Percentiles rank a stretch among this genome's conserved stretches.
Evolutionary conservation across 2,113 vertebrate species (phyloP).

Genomic region (Planiliza haematocheilus): DNA sequence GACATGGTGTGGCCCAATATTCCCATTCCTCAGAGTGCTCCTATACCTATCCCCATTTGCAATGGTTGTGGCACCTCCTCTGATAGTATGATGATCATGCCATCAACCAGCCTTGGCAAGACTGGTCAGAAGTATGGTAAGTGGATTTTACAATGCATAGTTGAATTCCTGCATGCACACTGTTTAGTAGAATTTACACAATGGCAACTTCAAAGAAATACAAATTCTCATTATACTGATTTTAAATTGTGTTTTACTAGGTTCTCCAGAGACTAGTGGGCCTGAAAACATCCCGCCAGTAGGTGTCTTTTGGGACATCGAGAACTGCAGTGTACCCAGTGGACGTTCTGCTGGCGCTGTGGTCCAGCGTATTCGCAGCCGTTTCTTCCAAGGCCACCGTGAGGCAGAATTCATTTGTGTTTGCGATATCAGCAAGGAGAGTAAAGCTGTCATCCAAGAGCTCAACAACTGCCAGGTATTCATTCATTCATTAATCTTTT

Average conservation of each 20-base stretch:
- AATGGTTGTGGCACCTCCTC: conserved; percentile 92
- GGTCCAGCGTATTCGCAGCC: conserved; percentile 92
- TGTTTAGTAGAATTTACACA: background rate
- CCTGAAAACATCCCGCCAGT: conserved; percentile 95
- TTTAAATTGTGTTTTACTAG: conserved; percentile 66
- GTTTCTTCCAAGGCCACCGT: conserved; percentile 95
- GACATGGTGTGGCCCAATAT: conserved; percentile 92
- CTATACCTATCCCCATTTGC: conserved; percentile 89
- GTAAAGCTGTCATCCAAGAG: conserved; percentile 98
- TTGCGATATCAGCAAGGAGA: conserved; percentile 98
- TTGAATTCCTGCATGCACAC: background rate
- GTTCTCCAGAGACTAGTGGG: conserved; percentile 87
- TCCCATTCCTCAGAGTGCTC: conserved; percentile 83
- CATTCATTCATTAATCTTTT: no score
- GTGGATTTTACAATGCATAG: conserved; percentile 18
- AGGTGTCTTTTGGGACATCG: conserved; percentile 99
- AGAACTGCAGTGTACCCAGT: conserved; percentile 95
- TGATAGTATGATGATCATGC: conserved; percentile 85
- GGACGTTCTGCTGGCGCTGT: conserved; percentile 93
- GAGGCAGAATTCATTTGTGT: conserved; percentile 99
- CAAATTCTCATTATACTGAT: background rate
- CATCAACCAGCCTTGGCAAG: conserved; percentile 86
- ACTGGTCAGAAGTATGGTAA: conserved; percentile 90
- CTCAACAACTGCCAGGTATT: conserved; percentile 99
- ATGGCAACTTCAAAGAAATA: background rate